Base-by-base conservation (phyloP, 2,113 vertebrate genomes). In the Tupaia chinensis region DNA sequence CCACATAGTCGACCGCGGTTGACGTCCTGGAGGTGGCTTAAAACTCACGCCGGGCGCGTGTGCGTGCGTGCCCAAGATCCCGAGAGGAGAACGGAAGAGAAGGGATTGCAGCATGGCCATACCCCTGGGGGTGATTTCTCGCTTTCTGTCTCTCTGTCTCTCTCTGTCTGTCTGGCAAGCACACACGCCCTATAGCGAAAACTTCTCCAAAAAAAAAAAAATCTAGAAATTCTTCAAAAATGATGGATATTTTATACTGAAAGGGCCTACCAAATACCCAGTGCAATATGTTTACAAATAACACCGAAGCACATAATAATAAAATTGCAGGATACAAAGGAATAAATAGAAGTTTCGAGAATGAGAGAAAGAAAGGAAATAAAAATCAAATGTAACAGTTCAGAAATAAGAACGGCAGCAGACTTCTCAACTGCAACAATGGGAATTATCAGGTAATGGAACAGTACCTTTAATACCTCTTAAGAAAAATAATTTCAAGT, bases 291-390 rank as follows among this genome's bases (percentile, higher is more conserved):
- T 90, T 97, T 92, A 90, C 22, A 94, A 86, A 92, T 88, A 2
- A 82, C 23, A 73, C 63, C n/a, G 92, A 92, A 88, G 25, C 19
- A 58, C 23, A 89, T 61, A 53, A 78, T 23, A 23, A 82, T 92
- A 53, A 93, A 90, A 91, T 93, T 91, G 58, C 63, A 82, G 87
- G 93, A 82, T 27, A 93, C 34, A 3, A 58, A 94, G 23, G n/a
- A 82, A 56, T 22, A 95, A 87, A 89, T 22, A 89, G 91, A 84
- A 80, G 17, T 3, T 82, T 96, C 54, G 25, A 74, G 53, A 90
- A 85, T 70, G n/a, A 96, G 44, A 95, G 53, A 93, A 87, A 68
- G 54, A 34, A 29, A 27, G 9, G 27, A 58, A 69, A 65, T 1
- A 25, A 53, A 65, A 70, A 32, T 53, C 13, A 91, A 65, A 22